phyloP scores from a whole-genome alignment of 37 sponge, comb jelly and placozoan species.

The Cliona cf. orientalis region DNA sequence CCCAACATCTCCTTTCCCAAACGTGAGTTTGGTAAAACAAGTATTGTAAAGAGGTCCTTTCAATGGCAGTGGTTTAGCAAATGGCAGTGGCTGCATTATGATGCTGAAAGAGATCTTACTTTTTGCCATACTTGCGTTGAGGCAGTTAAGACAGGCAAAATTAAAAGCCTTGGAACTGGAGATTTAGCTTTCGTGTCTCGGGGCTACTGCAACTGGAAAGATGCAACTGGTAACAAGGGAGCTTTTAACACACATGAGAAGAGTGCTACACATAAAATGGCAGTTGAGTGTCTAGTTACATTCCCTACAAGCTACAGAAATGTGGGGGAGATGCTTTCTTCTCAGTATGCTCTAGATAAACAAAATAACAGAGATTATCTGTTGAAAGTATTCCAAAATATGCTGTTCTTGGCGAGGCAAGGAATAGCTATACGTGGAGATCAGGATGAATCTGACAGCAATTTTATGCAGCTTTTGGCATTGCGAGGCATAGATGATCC shows the following conservation, averaged over 20 bases:
- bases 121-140: conserved; percentile 43
- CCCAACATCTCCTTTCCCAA: conserved; percentile 22
- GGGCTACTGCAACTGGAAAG: conserved; percentile 54
- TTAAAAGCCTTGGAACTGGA: conserved; percentile 9
- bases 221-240: conserved; percentile 28
- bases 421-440: conserved; percentile 10
- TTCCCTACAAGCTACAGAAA: conserved; percentile 37
- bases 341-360: conserved; percentile 7
- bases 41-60: conserved; percentile 18
- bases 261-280: conserved; percentile 43
- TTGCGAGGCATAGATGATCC: conserved; percentile 4
- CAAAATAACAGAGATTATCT: conserved; percentile 11
- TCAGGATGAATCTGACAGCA: neutral
- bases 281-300: conserved; percentile 48
- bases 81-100: conserved; percentile 37
- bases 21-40: conserved; percentile 34
- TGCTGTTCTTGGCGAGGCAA: conserved; percentile 8
- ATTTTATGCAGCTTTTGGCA: conserved; percentile 4
- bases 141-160: conserved; percentile 34
- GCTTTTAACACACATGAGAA: conserved; percentile 42
- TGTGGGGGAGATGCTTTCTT: conserved; percentile 55
- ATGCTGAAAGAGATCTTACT: conserved; percentile 9
- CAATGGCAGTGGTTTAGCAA: conserved; percentile 35
- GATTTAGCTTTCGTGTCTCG: conserved; percentile 15
- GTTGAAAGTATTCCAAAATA: conserved; percentile 28